These are phyloP conservation scores for Alectoris magna DNA, from an alignment of 2,797 vertebrate genomes.

Conservation along the genomic window DNA sequence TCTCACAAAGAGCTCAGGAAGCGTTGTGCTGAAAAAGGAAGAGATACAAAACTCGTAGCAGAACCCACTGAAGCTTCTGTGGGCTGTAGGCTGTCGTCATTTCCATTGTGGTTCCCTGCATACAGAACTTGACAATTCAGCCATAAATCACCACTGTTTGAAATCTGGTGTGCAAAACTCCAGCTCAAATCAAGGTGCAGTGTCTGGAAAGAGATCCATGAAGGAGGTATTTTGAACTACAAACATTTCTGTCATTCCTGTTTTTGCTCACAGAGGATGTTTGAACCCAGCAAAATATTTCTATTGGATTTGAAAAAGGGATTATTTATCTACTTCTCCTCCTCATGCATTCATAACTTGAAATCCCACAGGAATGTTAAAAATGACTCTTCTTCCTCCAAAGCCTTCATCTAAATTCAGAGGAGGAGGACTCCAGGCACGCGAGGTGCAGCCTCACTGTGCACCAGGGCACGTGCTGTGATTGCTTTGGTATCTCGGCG, in stretches of 20 bases:
- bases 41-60: not conserved
- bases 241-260: not conserved
- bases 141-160: not conserved
- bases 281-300: not conserved
- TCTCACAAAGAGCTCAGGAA: not conserved
- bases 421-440: not conserved
- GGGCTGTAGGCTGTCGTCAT: not conserved
- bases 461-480: too few relatives aligned
- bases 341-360: not conserved
- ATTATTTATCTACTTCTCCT: not conserved
- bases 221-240: not conserved
- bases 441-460: accelerated
- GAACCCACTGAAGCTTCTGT: not conserved
- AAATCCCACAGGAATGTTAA: not conserved
- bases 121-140: not conserved
- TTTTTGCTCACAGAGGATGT: accelerated
- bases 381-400: not conserved
- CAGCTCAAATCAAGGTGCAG: not conserved
- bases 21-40: not conserved
- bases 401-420: not conserved
- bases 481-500: not conserved
- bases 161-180: not conserved
- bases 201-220: not conserved
- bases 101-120: accelerated
- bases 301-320: not conserved